phyloP scores from a whole-genome alignment of 2,113 vertebrate species.

The Laticauda laticaudata region DNA sequence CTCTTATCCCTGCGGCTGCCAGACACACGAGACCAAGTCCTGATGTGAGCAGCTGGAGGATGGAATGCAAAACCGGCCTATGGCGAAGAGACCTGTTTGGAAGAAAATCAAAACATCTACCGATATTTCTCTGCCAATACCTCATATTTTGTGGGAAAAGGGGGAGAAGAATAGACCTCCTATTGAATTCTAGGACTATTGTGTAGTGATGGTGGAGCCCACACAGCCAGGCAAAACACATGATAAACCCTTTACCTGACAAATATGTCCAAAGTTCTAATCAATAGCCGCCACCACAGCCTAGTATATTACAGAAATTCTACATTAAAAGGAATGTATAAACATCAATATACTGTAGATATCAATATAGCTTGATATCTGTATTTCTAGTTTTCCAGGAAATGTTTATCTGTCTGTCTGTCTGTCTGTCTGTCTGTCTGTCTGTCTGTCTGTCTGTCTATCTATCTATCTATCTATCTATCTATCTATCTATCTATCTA shows the following conservation, averaged over 20 bases:
- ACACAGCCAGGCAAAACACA: constrained; percentile 34
- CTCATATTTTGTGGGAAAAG: constrained; percentile 22
- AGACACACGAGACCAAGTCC: constrained; percentile 92
- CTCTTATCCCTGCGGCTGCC: constrained; percentile 89
- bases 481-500: not conserved
- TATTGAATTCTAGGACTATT: constrained; percentile 44
- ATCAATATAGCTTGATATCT: constrained; percentile 15
- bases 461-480: not conserved
- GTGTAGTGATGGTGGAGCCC: constrained; percentile 39
- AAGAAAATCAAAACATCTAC: constrained; percentile 24
- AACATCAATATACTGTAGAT: not conserved
- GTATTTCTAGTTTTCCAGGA: constrained; percentile 28
- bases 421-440: not conserved
- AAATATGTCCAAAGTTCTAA: not conserved
- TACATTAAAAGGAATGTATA: not conserved
- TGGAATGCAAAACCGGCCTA: not conserved
- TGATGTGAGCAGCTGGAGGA: constrained; percentile 75
- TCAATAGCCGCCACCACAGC: accelerated
- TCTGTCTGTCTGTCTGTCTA: not conserved
- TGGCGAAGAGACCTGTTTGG: constrained; percentile 5
- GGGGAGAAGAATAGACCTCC: constrained; percentile 17
- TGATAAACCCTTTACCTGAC: not conserved
- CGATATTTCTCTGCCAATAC: not conserved
- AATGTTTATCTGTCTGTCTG: not conserved
- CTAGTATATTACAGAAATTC: not conserved